These are phyloP conservation scores for Caranx ignobilis DNA, from an alignment of 2,113 vertebrate species.

Conservation along the genomic window DNA sequence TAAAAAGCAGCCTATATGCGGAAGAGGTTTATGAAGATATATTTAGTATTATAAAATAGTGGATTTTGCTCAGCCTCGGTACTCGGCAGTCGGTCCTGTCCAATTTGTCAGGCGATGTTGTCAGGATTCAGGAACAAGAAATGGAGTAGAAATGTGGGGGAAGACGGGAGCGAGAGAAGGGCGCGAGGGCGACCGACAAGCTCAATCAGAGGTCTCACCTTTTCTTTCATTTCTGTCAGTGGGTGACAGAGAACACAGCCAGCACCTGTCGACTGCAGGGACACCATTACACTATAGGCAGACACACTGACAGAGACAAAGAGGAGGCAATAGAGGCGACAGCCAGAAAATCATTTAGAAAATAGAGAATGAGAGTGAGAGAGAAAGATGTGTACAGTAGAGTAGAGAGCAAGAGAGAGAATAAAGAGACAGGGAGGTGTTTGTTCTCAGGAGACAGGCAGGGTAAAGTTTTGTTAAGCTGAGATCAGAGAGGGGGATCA, in stretches of 20 bases:
- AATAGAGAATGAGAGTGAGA: constrained; percentile 6
- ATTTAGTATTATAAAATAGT: not conserved
- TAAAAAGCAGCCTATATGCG: not conserved
- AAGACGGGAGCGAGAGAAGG: constrained; percentile 27
- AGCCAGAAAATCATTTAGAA: constrained; percentile 38
- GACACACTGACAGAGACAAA: constrained; percentile 33
- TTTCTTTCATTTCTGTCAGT: constrained; percentile 54
- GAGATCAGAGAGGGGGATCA: constrained; percentile 70
- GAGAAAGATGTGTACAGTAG: not conserved
- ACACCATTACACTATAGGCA: constrained; percentile 30
- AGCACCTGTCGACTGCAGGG: constrained; percentile 34
- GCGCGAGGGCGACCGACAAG: constrained; percentile 10
- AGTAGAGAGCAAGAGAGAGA: constrained; percentile 3
- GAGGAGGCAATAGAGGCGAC: not conserved
- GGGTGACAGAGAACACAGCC: constrained; percentile 36
- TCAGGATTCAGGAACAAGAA: constrained; percentile 37
- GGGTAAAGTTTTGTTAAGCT: constrained; percentile 70
- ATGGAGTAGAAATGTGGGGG: constrained; percentile 26
- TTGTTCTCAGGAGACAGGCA: constrained; percentile 45
- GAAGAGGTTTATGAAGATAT: not conserved
- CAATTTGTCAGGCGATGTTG: not conserved
- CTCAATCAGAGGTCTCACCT: constrained; percentile 59
- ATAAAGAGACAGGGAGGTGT: not conserved
- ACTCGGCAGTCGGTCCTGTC: not conserved
- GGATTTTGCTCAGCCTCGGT: not conserved